Evolutionary conservation across 37 sponge, comb jelly and placozoan genomes (phyloP), one percentile per base, ranked within the genome.

Genomic region (Oopsacas minuta): DNA sequence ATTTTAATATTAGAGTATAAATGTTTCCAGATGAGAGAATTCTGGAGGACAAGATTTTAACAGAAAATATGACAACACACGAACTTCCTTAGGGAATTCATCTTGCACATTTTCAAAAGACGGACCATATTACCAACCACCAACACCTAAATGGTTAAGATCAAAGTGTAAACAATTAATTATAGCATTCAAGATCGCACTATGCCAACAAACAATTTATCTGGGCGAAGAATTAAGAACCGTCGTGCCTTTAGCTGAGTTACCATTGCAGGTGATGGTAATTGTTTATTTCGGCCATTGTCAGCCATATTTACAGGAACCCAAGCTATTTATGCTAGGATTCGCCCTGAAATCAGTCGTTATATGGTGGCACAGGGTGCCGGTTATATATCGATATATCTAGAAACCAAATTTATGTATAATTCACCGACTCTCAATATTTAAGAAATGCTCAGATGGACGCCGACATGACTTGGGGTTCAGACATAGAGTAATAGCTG

Each of bases 261-360:
- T 61, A 61, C 75, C 75, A 61, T 61, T 61, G 75, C 5, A 25
- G 75, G 75, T 32, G 75, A 61, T 61, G 75, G 75, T n/a, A 61
- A 61, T 12, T 61, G 75, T 61, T 61, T 61, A 34, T 42, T 42
- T 15, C 49, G 49, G 49, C 12, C 49, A 8, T 17, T 42, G 15
- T 42, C 49, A 42, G 49, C 49, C 8, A 42, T 42, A 42, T 42
- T 42, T 17, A 42, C 49, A 42, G 49, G 49, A 42, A 17, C 49
- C 15, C 49, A 42, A 42, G 8, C 49, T 42, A 42, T 8, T 42
- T 42, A 42, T 42, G 49, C 49, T 17, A 42, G 15, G n/a, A 8
- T 42, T 42, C 49, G 49, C 15, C 12, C 49, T 42, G 49, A 42
- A 42, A 42, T 42, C 8, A 17, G 49, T 42, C 49, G 49, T 42